Conservation (phyloP, 2,113 vertebrate species). For the Trochalopteron elliotii region DNA sequence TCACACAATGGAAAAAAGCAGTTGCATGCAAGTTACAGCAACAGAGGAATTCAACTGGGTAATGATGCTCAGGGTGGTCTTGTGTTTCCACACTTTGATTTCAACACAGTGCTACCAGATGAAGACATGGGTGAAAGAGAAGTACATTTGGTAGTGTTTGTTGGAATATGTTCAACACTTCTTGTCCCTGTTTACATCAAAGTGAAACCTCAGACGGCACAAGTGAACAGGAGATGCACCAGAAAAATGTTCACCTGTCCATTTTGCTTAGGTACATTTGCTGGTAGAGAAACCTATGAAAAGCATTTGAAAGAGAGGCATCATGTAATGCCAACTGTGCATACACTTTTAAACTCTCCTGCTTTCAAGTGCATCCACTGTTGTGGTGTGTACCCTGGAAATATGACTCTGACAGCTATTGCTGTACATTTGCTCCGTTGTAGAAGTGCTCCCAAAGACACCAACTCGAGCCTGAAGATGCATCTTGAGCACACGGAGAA, state of each 20-base stretch:
- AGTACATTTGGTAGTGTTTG: conserved; percentile 87
- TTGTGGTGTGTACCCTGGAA: conserved; percentile 94
- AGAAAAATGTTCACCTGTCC: conserved; percentile 80
- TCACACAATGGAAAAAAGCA: conserved; percentile 84
- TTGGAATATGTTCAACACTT: conserved; percentile 74
- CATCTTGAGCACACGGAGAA: conserved; percentile 41
- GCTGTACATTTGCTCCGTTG: conserved; percentile 91
- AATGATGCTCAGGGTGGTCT: conserved; percentile 80
- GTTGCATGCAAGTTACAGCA: conserved; percentile 84
- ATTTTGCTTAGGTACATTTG: conserved; percentile 86
- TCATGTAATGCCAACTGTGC: conserved; percentile 91
- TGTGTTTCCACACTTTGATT: conserved; percentile 90
- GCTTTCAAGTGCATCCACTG: conserved; percentile 98
- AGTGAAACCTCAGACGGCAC: conserved; percentile 78
- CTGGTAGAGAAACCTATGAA: conserved; percentile 79
- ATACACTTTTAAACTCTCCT: conserved; percentile 89
- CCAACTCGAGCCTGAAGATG: conserved; percentile 57
- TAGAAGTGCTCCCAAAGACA: conserved; percentile 87
- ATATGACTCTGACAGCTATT: conserved; percentile 90
- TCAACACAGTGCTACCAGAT: conserved; percentile 82
- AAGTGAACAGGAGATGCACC: background rate
- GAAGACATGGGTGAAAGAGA: conserved; percentile 88
- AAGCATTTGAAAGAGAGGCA: conserved; percentile 89
- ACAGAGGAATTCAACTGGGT: conserved; percentile 85
- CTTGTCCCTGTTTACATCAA: conserved; percentile 85